Percentiles rank a stretch among this genome's conserved stretches.
Evolutionary conservation across 2,888 invertebrate genomes (phyloP).

Genomic region (Xylocampa areola): DNA sequence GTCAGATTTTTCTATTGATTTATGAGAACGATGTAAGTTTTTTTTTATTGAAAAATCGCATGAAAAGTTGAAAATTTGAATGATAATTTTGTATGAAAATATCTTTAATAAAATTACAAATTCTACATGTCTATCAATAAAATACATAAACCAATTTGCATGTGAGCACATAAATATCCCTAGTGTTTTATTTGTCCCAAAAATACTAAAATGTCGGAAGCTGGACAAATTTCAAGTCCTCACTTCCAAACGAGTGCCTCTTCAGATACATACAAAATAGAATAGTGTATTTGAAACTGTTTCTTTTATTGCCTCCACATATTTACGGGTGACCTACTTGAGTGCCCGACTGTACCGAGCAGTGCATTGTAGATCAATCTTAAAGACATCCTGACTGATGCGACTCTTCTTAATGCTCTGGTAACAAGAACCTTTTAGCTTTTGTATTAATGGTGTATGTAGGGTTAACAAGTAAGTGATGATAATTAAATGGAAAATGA

Average conservation of each 20-base stretch:
- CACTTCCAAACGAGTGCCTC: background rate
- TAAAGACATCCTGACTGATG: constrained; percentile 43
- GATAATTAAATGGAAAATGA: too few relatives aligned
- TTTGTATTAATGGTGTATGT: constrained; percentile 30
- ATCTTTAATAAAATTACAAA: too few relatives aligned
- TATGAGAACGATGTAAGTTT: too few relatives aligned
- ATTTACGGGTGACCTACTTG: constrained; percentile 20
- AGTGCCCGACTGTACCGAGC: constrained; percentile 38
- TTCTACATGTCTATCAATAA: too few relatives aligned
- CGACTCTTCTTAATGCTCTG: constrained; percentile 26
- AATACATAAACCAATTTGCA: too few relatives aligned
- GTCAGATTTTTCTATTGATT: too few relatives aligned
- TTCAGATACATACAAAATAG: constrained; percentile 16
- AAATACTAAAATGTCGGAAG: background rate
- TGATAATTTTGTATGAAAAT: too few relatives aligned
- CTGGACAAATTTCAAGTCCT: background rate
- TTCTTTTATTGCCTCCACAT: constrained; percentile 21
- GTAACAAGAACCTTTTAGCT: constrained; percentile 34
- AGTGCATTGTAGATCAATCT: constrained; percentile 51
- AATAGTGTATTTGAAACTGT: constrained; percentile 20
- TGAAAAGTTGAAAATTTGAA: too few relatives aligned
- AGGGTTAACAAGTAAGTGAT: too few relatives aligned
- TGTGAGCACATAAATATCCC: too few relatives aligned
- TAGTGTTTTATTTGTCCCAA: too few relatives aligned
- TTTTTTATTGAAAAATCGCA: too few relatives aligned